Evolutionary conservation across 2,888 invertebrate species (phyloP).

Genomic region (Drosophila yooni): DNA sequence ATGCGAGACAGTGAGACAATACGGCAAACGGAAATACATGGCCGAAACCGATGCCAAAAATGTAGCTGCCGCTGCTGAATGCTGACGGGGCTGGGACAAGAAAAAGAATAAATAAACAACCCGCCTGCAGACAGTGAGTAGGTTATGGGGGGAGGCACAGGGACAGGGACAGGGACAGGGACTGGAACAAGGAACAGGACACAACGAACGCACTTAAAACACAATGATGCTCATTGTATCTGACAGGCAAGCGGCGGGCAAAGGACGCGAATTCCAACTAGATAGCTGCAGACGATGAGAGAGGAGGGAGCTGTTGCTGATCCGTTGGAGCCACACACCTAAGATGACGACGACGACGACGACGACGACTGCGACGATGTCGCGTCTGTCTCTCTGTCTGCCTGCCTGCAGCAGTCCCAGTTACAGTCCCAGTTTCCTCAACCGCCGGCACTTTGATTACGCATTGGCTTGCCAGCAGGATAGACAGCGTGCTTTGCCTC

Average conservation of each 20-base stretch:
- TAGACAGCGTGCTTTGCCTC: conserved; percentile 38
- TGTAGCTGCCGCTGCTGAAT: conserved; percentile 37
- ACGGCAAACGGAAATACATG: conserved; percentile 69
- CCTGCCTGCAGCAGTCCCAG: neutral
- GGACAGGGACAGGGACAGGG: neutral
- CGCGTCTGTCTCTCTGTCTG: conserved; percentile 55
- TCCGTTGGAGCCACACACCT: conserved; percentile 67
- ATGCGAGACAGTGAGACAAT: conserved; percentile 39
- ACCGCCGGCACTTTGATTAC: conserved; percentile 69
- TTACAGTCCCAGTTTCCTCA: conserved; percentile 3
- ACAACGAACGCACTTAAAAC: conserved; percentile 81
- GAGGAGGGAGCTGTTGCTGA: conserved; percentile 47
- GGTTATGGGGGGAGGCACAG: neutral
- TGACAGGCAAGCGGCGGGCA: conserved; percentile 64
- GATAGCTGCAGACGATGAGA: neutral
- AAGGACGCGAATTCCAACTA: conserved; percentile 21
- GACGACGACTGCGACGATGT: conserved; percentile 46
- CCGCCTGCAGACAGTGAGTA: conserved; percentile 24
- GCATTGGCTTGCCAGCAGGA: conserved; percentile 64
- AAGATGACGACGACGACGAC: conserved; percentile 58
- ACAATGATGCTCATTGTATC: conserved; percentile 81
- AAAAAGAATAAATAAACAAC: conserved; percentile 79
- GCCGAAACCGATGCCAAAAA: conserved; percentile 76
- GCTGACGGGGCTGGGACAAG: conserved; percentile 39
- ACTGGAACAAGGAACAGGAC: conserved; percentile 57